Evolutionary conservation across 2,888 invertebrate genomes (phyloP), one percentile per base, ranked within the genome.

Genomic region (Dynastes tityus): DNA sequence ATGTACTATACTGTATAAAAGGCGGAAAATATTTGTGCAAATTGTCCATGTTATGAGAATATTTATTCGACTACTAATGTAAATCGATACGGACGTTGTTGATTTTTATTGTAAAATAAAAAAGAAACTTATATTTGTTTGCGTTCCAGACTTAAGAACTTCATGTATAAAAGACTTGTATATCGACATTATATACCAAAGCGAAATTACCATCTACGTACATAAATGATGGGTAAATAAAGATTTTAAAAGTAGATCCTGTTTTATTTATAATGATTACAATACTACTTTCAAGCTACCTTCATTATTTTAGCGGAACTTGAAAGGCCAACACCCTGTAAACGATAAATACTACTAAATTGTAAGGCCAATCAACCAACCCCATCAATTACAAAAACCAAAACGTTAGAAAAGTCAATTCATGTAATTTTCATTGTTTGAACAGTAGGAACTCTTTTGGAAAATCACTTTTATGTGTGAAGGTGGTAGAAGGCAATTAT

Each of bases 171-270:
- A 74, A 63, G 51, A 68, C 68, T 67, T 45, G 53, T 32, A 71
- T 71, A 63, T 58, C 49, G 22, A 74, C 73, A 45, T 73, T 58
- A 73, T 74, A 63, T 74, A 74, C 73, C 73, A 74, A 74, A 74
- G 73, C n/a, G 45, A 74, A 61, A 61, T 27, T 74, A 55, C 61
- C 27, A 63, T 74, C 0, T 49, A 45, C 71, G 40, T 16, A 45
- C 45, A 74, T 27, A 63, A 40, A 58, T 73, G 22, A 73, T 73
- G 40, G 51, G 16, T 49, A 61, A 74, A 74, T 61, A 74, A 74
- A 74, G 40, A 63, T 58, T 74, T 13, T 74, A 61, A 61, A 61
- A 22, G 8, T 63, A 27, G 4, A 37, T 45, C 4, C 29, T 45
- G 49, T 74, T n/a, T 61, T 74, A 51, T 68, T 68, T 51, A n/a